These are phyloP conservation scores for Tiphia femorata DNA, from an alignment of 2,888 invertebrate genomes.

Conservation along the genomic window DNA sequence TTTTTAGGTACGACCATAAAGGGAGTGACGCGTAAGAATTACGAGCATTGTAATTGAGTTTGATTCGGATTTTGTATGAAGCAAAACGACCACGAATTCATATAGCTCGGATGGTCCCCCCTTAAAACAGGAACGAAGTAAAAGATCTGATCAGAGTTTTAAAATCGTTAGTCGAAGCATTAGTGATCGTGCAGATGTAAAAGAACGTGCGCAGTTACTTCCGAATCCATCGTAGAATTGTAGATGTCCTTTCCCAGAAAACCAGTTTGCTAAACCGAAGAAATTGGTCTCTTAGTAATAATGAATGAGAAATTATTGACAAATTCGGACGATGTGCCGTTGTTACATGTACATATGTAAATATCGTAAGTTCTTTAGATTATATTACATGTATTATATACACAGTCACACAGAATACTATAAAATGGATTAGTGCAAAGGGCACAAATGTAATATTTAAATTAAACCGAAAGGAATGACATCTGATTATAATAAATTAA, in stretches of 20 bases:
- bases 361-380: constrained; percentile 66
- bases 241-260: constrained; percentile 29
- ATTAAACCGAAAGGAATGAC: constrained; percentile 53
- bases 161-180: too few species aligned
- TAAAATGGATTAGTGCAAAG: constrained; percentile 61
- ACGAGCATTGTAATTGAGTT: constrained; percentile 50
- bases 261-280: constrained; percentile 34
- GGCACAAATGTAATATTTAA: constrained; percentile 69
- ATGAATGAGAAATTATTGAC: constrained; percentile 48
- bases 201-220: too few species aligned
- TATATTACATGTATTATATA: constrained; percentile 65
- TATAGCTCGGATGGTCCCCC: constrained; percentile 6
- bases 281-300: constrained; percentile 33
- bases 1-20: too few species aligned
- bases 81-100: constrained; percentile 12
- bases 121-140: constrained; percentile 20
- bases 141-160: constrained; percentile 46
- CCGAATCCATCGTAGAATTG: constrained; percentile 26
- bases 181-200: too few species aligned
- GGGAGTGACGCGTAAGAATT: too few species aligned
- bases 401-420: constrained; percentile 56
- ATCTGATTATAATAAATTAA: constrained; percentile 62
- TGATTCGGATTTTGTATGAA: constrained; percentile 43
- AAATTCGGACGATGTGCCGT: constrained; percentile 54
- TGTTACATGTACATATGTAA: constrained; percentile 68